These are phyloP conservation scores for Archocentrus centrarchus DNA, from an alignment of 2,113 vertebrate genomes.

Conservation along the genomic window DNA sequence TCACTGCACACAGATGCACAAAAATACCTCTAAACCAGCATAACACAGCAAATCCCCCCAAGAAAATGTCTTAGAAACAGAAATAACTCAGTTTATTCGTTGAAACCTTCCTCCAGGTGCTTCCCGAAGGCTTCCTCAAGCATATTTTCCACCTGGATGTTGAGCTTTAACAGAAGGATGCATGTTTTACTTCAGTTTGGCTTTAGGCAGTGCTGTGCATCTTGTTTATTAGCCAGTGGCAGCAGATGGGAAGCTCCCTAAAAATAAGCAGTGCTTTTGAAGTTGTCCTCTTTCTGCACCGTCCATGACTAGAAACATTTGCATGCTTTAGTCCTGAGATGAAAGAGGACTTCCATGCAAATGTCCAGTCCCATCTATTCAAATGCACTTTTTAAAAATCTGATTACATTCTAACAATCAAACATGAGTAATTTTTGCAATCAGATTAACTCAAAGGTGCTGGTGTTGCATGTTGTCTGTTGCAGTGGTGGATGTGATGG, in stretches of 20 bases:
- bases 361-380: background rate
- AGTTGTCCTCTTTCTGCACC: background rate
- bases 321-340: slow-evolving; percentile 20
- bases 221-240: slow-evolving; percentile 40
- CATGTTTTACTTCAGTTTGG: background rate
- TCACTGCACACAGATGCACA: background rate
- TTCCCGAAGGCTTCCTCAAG: slow-evolving; percentile 7
- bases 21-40: background rate
- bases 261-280: slow-evolving; percentile 34
- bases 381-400: background rate
- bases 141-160: background rate
- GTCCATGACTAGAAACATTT: background rate
- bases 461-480: slow-evolving; percentile 25
- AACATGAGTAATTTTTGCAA: background rate
- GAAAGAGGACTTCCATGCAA: background rate
- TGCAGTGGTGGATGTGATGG: slow-evolving; percentile 19
- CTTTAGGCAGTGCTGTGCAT: slow-evolving; percentile 26
- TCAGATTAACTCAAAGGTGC: slow-evolving; percentile 4
- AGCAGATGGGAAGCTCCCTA: slow-evolving; percentile 9
- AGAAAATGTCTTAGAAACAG: background rate
- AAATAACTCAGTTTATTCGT: background rate
- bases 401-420: slow-evolving; percentile 20
- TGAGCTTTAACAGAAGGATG: slow-evolving; percentile 20
- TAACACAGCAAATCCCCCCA: background rate
- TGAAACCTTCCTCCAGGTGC: slow-evolving; percentile 5